phyloP scores from a whole-genome alignment of 2,113 vertebrate genomes.

The Serinus canaria region DNA sequence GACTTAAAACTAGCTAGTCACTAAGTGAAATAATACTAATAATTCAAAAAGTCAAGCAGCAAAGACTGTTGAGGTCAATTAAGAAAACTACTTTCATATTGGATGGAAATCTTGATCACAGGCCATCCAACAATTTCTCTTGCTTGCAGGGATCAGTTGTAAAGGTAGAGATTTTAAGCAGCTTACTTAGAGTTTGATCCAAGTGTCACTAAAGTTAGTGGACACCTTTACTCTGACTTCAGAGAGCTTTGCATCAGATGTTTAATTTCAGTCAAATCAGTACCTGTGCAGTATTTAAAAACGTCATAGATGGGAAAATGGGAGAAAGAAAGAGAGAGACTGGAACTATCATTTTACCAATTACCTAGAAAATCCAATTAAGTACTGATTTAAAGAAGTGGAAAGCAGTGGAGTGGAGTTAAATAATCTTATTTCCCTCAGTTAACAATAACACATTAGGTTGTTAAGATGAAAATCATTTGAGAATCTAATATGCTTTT shows the following conservation, averaged over 20 bases:
- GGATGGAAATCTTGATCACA: neutral
- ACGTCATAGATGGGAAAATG: neutral
- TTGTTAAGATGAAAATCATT: neutral
- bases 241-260: neutral
- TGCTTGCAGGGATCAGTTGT: neutral
- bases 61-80: neutral
- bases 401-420: neutral
- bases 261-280: neutral
- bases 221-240: neutral
- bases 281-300: neutral
- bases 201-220: neutral
- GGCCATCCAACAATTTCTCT: neutral
- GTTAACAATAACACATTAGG: constrained; percentile 9
- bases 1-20: neutral
- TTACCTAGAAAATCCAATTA: constrained; percentile 42
- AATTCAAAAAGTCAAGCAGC: neutral
- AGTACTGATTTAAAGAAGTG: neutral
- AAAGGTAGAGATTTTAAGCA: neutral
- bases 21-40: neutral
- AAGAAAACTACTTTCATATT: neutral
- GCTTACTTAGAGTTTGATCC: neutral
- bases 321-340: neutral
- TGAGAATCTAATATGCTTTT: neutral
- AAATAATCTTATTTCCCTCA: constrained; percentile 16
- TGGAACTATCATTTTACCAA: neutral